Evolutionary conservation across 1,140 invertebrate genomes (phyloP), one percentile per base, ranked within the genome.

Genomic region (Orussus abietinus): DNA sequence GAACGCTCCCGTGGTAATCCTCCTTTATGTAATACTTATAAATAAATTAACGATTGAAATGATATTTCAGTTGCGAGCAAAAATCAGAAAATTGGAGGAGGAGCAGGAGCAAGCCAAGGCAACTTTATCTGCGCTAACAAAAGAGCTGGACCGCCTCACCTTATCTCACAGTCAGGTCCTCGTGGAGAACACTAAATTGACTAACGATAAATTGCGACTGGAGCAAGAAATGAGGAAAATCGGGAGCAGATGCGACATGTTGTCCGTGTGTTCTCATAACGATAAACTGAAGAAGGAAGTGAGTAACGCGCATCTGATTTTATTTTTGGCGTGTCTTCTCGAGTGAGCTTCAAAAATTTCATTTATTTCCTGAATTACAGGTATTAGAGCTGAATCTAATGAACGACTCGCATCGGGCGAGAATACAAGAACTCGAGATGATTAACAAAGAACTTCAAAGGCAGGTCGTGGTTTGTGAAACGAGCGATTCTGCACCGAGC

Each of bases 101-200:
- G 66, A 75, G 25, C 58, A 61, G 5, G 61, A 69, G 42, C 33
- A 47, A 12, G 57, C 64, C 0, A 66, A 72, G 42, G 34, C 44
- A 2, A 71, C 48, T 33, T 44, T 75, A 36, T 50, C 59, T 10
- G 42, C 42, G 5, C 44, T 74, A 3, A 66, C 67, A 5, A 65
- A 67, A 37, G 69, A 76, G 19, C 25, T 77, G 9, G 73, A 77
- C 38, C 59, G 68, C 12, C 49, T 76, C 1, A 76, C 69, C 1
- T 53, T 78, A 9, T 72, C 75, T 28, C 75, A 77, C 9, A 83
- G 80, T 18, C 76, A 83, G 55, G 72, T 76, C 2, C 69, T 80
- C 2, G 68, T 82, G 15, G 81, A 84, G 35, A 78, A 80, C 49
- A 79, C 79, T 0, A 80, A 81, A 54, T 53, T 82, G 4, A 74